Conservation (phyloP, 2,113 vertebrate genomes). For the Eulemur macaco region DNA sequence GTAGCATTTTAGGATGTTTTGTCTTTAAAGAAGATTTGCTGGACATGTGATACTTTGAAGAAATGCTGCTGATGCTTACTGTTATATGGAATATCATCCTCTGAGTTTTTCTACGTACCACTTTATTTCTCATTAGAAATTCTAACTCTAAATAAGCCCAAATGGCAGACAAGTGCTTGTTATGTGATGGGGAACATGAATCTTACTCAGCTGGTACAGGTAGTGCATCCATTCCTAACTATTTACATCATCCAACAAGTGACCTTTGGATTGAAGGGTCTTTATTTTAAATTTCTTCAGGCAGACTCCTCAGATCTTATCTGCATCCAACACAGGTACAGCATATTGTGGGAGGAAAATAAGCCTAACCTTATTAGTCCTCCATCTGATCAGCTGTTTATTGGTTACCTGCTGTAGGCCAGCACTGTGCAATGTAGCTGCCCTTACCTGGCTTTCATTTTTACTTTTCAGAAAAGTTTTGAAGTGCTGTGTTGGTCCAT, state of each 20-base stretch:
- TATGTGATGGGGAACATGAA: slow-evolving; percentile 30
- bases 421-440: not conserved
- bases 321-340: slow-evolving; percentile 32
- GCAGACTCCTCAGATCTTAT: slow-evolving; percentile 24
- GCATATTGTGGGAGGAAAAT: not conserved
- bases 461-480: not conserved
- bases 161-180: slow-evolving; percentile 16
- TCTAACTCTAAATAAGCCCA: not conserved
- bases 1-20: slow-evolving; percentile 2
- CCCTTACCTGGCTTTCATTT: not conserved
- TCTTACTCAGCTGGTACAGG: slow-evolving; percentile 57
- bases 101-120: not conserved
- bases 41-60: not conserved
- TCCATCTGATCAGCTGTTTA: not conserved
- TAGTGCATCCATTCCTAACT: slow-evolving; percentile 66
- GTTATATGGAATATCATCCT: not conserved
- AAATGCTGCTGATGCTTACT: not conserved
- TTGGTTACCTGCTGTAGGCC: not conserved
- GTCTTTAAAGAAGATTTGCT: slow-evolving; percentile 13
- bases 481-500: slow-evolving; percentile 46
- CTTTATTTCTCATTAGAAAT: slow-evolving; percentile 6
- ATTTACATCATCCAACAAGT: slow-evolving; percentile 21
- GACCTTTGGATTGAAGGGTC: slow-evolving; percentile 49
- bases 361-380: not conserved
- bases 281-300: slow-evolving; percentile 60